A percentile compares a stretch with the other conserved stretches of the same genome.
phyloP scores from a whole-genome alignment of 1,140 invertebrate genomes.

The Choristoneura fumiferana region DNA sequence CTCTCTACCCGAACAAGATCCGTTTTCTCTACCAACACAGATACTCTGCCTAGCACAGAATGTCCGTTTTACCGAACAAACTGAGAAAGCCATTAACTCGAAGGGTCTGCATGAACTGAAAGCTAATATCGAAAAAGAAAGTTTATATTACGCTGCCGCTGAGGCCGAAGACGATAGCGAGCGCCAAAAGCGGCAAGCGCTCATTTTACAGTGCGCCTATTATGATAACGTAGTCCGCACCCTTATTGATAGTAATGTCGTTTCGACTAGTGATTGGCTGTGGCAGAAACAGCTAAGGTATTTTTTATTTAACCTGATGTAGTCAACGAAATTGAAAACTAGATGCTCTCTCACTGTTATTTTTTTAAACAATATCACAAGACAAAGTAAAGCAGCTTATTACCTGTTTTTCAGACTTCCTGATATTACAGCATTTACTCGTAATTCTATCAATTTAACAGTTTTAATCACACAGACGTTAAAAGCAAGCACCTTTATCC shows the following conservation, averaged over 20 bases:
- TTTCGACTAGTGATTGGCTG: constrained; percentile 87
- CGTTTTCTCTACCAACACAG: constrained; percentile 91
- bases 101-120: constrained; percentile 80
- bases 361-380: too few species aligned
- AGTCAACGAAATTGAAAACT: too few species aligned
- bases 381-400: too few species aligned
- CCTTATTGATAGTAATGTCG: constrained; percentile 84
- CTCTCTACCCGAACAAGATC: constrained; percentile 81
- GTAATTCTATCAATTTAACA: too few species aligned
- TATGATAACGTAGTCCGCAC: constrained; percentile 90
- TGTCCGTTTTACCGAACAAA: constrained; percentile 89
- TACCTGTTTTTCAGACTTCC: too few species aligned
- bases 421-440: too few species aligned
- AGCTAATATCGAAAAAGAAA: constrained; percentile 60
- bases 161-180: constrained; percentile 75
- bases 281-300: constrained; percentile 98
- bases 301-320: not conserved
- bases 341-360: too few species aligned
- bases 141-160: constrained; percentile 52
- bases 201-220: constrained; percentile 97
- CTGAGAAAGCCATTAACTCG: constrained; percentile 88
- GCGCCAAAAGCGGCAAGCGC: constrained; percentile 82
- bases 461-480: too few species aligned
- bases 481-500: too few species aligned
- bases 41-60: constrained; percentile 85